Evolutionary conservation across 2,113 vertebrate genomes (phyloP).

Genomic region (Salvelinus fontinalis): DNA sequence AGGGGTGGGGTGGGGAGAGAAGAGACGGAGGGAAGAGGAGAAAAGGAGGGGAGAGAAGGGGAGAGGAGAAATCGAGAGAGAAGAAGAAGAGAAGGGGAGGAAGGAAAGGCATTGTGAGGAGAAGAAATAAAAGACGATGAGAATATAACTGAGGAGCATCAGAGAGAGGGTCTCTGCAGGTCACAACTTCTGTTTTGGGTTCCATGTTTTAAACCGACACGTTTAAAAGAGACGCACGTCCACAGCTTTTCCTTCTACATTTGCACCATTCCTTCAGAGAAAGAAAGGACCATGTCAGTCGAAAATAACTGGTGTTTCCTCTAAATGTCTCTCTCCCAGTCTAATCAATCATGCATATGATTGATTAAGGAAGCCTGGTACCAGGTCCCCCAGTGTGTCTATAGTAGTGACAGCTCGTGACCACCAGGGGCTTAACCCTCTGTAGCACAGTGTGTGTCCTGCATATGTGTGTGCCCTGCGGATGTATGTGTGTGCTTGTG

Average conservation of each 20-base stretch:
- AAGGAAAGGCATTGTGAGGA: background rate
- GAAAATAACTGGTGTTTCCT: conserved; percentile 41
- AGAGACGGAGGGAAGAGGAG: background rate
- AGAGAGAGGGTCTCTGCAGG: background rate
- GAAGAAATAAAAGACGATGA: background rate
- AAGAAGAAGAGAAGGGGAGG: background rate
- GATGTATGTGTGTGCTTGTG: background rate
- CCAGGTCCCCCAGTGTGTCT: conserved; percentile 33
- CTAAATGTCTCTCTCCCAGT: conserved; percentile 60
- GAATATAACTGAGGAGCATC: background rate
- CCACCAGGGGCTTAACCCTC: conserved; percentile 71
- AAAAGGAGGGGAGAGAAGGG: background rate
- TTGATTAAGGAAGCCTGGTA: conserved; percentile 49
- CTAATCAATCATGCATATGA: conserved; percentile 42
- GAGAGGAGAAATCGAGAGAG: background rate
- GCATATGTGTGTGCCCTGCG: background rate
- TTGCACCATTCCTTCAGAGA: too few species aligned
- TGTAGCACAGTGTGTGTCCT: conserved; percentile 10
- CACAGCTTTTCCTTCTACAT: too few species aligned
- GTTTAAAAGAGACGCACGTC: background rate
- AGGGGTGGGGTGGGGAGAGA: conserved; percentile 5
- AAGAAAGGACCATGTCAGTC: too few species aligned
- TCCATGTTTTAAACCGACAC: background rate
- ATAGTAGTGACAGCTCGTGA: conserved; percentile 48
- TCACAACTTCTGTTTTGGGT: background rate